Evolutionary conservation across 2,113 vertebrate genomes (phyloP).

Genomic region (Rhea pennata): DNA sequence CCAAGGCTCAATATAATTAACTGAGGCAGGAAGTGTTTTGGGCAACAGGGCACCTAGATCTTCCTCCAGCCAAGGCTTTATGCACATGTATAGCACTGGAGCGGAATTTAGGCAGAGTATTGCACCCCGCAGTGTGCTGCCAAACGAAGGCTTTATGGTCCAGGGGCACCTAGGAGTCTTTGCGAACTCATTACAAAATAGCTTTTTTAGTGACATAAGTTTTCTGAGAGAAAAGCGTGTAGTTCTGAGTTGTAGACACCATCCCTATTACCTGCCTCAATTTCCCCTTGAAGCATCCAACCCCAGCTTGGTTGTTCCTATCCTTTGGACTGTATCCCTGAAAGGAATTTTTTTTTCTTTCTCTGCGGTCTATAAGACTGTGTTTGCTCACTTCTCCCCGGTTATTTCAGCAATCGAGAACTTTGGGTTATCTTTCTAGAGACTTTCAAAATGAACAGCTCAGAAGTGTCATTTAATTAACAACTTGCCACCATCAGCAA

Average conservation of each 20-base stretch:
- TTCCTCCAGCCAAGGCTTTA: neutral
- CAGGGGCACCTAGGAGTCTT: neutral
- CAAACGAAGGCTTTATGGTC: neutral
- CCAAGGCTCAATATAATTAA: neutral
- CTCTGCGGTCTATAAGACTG: neutral
- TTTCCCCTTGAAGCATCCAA: neutral
- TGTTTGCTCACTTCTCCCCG: neutral
- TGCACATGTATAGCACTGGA: accelerated
- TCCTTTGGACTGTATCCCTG: neutral
- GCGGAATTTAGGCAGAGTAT: neutral
- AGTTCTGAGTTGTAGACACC: neutral
- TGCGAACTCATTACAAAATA: neutral
- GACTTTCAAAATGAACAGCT: constrained; percentile 11
- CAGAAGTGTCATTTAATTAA: constrained; percentile 59
- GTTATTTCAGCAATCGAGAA: constrained; percentile 29
- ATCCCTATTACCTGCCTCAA: neutral
- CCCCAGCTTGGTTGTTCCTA: neutral
- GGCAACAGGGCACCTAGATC: neutral
- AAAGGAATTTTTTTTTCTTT: neutral
- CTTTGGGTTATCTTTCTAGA: constrained; percentile 5
- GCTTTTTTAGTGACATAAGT: neutral
- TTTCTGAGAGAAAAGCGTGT: neutral
- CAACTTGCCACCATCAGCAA: constrained; percentile 65
- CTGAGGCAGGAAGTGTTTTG: neutral
- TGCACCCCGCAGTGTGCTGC: neutral